Evolutionary conservation across 2,888 invertebrate species (phyloP), one percentile per base, ranked within the genome.

Genomic region (Drosophila pegasa): DNA sequence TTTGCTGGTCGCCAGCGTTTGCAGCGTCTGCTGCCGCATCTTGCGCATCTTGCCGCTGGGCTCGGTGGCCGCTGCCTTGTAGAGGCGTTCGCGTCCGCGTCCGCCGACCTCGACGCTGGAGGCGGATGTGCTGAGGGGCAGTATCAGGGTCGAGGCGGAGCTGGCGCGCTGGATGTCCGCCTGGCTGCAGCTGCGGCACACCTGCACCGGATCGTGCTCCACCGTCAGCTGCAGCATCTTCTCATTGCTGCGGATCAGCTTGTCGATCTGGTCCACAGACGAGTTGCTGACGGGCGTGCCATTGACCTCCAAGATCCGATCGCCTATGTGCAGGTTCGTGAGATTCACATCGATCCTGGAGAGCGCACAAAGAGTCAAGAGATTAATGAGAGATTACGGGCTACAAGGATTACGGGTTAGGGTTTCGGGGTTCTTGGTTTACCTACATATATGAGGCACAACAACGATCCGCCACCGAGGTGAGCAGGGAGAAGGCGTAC

Each of bases 261-360:
- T 94, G 91, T 97, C 96, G 59, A 96, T 95, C 78, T 95, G 97
- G 71, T 96, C 95, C 50, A 97, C 93, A 0, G 96, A 95, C 56
- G 95, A 95, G 89, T 96, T 96, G 88, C 94, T 95, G 0, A 98
- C 96, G 1, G 97, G 96, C 0, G 96, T 95, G 3, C 98, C 98
- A 93, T 98, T 98, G 51, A 98, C 97, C 93, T 98, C 98, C 71
- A 98, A 93, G 76, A 98, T 97, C 87, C 95, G 94, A 93, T 98
- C 98, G n/a, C 98, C 98, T 80, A 98, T 95, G 91, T 96, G 97
- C 58, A 98, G 93, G 9, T 96, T 95, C 94, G 97, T 95, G 62
- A 97, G 93, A 80, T 96, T 95, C 63, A 96, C 95, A 89, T 97
- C 97, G 86, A 97, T 94, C 92, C 97, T 97, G 0, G n/a, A 29